Conservation (phyloP, 2,888 invertebrate genomes). For the Glyphotaelius pellucidus region DNA sequence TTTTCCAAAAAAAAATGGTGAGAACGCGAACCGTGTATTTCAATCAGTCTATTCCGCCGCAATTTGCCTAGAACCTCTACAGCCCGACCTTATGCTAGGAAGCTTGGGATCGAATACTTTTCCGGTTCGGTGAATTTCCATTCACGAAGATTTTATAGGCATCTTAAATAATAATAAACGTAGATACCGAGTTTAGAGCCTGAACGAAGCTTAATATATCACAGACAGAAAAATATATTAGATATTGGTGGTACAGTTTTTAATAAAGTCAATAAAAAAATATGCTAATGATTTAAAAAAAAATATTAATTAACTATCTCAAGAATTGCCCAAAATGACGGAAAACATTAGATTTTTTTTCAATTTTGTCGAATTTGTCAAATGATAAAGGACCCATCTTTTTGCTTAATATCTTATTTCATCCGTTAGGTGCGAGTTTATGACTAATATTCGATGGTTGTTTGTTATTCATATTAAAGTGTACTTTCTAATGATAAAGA, state of each 20-base stretch:
- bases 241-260: background rate
- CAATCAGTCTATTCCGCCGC: background rate
- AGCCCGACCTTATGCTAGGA: slow-evolving; percentile 13
- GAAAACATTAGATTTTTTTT: too few relatives aligned
- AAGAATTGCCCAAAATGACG: too few relatives aligned
- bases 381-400: too few relatives aligned
- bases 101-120: slow-evolving; percentile 35
- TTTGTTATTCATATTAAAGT: too few relatives aligned
- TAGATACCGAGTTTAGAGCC: background rate
- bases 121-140: slow-evolving; percentile 45
- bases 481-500: too few relatives aligned
- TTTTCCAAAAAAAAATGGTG: background rate
- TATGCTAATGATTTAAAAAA: background rate
- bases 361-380: too few relatives aligned
- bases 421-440: too few relatives aligned
- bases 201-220: background rate
- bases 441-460: too few relatives aligned
- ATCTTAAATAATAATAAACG: background rate
- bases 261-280: background rate
- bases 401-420: too few relatives aligned
- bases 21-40: slow-evolving; percentile 14
- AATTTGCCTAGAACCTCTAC: slow-evolving; percentile 7
- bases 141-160: background rate
- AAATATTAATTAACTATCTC: too few relatives aligned
- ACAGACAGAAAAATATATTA: background rate